Evolutionary conservation across 2,888 invertebrate species (phyloP), one percentile per base, ranked within the genome.

Genomic region (Euspilapteryx auroguttella): DNA sequence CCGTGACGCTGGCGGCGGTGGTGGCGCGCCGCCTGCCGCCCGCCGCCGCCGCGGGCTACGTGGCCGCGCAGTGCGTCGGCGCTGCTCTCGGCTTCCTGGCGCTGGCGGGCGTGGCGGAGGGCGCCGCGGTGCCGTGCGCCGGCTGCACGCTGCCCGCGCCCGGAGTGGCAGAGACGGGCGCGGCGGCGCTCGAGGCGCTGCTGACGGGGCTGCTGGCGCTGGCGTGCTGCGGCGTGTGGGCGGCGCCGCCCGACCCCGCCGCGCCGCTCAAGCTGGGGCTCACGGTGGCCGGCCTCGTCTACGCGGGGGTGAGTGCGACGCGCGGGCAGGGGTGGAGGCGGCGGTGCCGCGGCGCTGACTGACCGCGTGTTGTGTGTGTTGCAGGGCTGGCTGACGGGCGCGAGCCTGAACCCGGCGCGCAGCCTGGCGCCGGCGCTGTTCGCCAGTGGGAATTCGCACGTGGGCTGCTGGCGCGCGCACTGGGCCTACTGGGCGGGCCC

Each of bases 401-500:
- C 81, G 44, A 82, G 83, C 48, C 78, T 86, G 79, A 87, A 87
- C 54, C 86, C 87, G 2, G 83, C 80, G 27, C 79, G 86, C 37
- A 80, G 82, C 35, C 79, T 89, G 34, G 89, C 79, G 4, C 88
- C 89, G 1, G 89, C 89, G 14, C 51, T 89, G 10, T 78, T 82
- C 61, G 81, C 80, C 41, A n/a, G n/a, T n/a, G n/a, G n/a, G n/a
- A n/a, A n/a, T n/a, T n/a, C n/a, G n/a, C n/a, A n/a, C n/a, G n/a
- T n/a, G n/a, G 76, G 69, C 5, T 57, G 75, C 39, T 88, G 85
- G 80, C 30, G 35, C 3, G 34, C 41, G 21, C 87, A 88, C 46
- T 89, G 89, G n/a, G n/a, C n/a, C n/a, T 68, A 66, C 58, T 68
- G 66, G 66, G 52, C 39, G 45, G 68, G 68, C 9, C 68, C 68